These are phyloP conservation scores for Amphibalanus amphitrite DNA, from an alignment of 1,140 invertebrate species.

Conservation along the genomic window DNA sequence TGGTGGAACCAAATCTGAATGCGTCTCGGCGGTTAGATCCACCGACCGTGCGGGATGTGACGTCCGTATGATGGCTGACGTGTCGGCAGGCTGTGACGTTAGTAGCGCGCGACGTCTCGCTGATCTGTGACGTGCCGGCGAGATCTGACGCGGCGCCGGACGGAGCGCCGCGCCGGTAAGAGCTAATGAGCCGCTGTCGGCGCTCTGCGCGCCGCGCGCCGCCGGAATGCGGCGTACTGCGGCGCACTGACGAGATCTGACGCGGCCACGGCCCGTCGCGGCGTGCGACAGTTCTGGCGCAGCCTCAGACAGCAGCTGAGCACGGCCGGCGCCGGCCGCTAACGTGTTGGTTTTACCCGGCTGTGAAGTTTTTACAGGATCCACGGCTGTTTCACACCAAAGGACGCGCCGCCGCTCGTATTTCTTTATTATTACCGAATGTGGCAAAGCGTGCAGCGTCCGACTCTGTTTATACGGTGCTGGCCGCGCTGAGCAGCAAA, in stretches of 20 bases:
- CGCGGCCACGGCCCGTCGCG: neutral
- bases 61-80: neutral
- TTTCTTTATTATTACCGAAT: neutral
- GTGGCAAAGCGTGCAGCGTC: neutral
- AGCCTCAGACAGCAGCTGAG: neutral
- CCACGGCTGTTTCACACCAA: neutral
- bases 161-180: neutral
- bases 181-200: neutral
- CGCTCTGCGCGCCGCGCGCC: neutral
- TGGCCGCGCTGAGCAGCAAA: neutral
- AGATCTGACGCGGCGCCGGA: neutral
- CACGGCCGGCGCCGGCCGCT: too few species aligned
- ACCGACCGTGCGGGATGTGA: neutral
- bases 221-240: neutral
- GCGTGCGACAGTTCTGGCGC: neutral
- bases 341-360: constrained; percentile 1
- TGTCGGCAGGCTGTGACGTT: neutral
- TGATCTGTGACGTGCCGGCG: neutral
- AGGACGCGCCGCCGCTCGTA: neutral
- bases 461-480: neutral
- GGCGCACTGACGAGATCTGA: neutral
- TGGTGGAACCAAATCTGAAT: neutral
- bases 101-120: too few species aligned
- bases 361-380: constrained; percentile 1
- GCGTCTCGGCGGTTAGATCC: too few species aligned